Conservation (phyloP, 2,888 invertebrate genomes). For the Carcina quercana region DNA sequence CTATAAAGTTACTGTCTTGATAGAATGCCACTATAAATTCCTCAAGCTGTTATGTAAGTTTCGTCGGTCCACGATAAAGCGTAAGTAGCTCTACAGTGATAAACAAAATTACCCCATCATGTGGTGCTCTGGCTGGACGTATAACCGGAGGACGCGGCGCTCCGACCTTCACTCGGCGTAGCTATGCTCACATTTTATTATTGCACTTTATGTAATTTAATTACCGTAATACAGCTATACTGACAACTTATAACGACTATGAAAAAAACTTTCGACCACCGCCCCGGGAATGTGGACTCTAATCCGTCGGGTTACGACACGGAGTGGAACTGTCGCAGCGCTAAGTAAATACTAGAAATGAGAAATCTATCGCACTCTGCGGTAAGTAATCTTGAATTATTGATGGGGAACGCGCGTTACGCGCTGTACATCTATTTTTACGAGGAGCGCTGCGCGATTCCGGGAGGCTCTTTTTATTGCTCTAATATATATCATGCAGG, state of each 20-base stretch:
- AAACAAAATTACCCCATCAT: no score
- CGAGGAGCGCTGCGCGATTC: conserved; percentile 36
- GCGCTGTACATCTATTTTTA: conserved; percentile 63
- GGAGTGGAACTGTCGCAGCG: conserved; percentile 9
- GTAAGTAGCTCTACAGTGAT: no score
- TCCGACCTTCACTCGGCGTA: conserved; percentile 4
- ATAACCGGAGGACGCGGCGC: no score
- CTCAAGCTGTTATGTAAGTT: no score
- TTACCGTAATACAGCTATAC: conserved; percentile 1
- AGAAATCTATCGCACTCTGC: conserved; percentile 29
- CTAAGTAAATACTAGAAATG: conserved; percentile 35
- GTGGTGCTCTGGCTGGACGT: no score
- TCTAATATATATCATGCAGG: conserved; percentile 58
- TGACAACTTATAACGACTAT: not conserved
- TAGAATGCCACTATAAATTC: no score
- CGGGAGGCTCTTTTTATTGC: conserved; percentile 59
- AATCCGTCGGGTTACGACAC: not conserved
- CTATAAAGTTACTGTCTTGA: no score
- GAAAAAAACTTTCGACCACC: not conserved
- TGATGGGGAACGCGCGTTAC: conserved; percentile 52
- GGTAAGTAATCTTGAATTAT: conserved; percentile 62
- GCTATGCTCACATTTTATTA: conserved; percentile 1
- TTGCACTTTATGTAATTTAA: conserved; percentile 5
- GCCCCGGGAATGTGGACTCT: conserved; percentile 3
- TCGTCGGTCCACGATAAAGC: no score